These are phyloP conservation scores for Solea solea DNA, from an alignment of 2,113 vertebrate species.

Conservation along the genomic window DNA sequence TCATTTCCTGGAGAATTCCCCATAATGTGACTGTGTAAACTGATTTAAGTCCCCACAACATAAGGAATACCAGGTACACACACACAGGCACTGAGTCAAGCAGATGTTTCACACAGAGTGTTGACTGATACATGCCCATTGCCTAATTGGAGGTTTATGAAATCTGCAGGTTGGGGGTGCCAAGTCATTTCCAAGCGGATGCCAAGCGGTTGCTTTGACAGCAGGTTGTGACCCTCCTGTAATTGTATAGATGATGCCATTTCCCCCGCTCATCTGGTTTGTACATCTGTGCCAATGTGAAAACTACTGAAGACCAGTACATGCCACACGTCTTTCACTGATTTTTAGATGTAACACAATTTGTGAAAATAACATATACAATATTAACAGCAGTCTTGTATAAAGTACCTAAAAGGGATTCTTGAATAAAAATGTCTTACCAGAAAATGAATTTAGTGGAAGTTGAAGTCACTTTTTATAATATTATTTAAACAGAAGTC, in stretches of 20 bases:
- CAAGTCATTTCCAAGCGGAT: conserved; percentile 69
- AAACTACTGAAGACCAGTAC: conserved; percentile 7
- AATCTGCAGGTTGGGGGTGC: conserved; percentile 72
- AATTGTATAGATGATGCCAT: conserved; percentile 74
- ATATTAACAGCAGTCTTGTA: too few relatives aligned
- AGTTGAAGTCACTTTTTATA: too few relatives aligned
- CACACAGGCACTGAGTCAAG: conserved; percentile 30
- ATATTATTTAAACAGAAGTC: too few relatives aligned
- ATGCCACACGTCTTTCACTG: too few relatives aligned
- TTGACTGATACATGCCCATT: conserved; percentile 74
- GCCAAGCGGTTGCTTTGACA: conserved; percentile 71
- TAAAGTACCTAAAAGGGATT: too few relatives aligned
- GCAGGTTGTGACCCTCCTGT: conserved; percentile 71
- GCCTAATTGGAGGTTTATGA: conserved; percentile 77
- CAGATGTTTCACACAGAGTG: conserved; percentile 71
- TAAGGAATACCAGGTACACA: background rate
- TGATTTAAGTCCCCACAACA: too few relatives aligned
- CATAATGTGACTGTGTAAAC: too few relatives aligned
- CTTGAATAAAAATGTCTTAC: too few relatives aligned
- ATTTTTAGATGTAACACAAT: too few relatives aligned
- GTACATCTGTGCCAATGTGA: conserved; percentile 59
- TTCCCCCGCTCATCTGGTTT: conserved; percentile 67
- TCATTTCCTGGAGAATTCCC: too few relatives aligned
- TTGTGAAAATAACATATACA: too few relatives aligned
- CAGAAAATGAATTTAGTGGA: too few relatives aligned